Evolutionary conservation across 2,797 vertebrate genomes (phyloP).

Genomic region (Lepidocolaptes lacrymiger): DNA sequence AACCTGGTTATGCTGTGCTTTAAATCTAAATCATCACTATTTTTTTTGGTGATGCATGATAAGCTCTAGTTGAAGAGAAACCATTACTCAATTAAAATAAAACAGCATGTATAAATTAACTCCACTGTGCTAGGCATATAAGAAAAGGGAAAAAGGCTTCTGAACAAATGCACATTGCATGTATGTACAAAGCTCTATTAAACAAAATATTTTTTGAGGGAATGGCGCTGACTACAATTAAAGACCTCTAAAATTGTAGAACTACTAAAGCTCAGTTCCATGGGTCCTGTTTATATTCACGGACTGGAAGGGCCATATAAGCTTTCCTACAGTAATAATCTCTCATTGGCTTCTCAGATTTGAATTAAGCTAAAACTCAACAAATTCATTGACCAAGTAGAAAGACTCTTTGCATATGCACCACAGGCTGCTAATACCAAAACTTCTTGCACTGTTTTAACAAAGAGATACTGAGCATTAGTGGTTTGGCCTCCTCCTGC

Average conservation of each 20-base stretch:
- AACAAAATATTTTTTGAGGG: neutral
- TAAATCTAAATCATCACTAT: neutral
- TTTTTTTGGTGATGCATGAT: neutral
- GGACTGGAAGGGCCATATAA: neutral
- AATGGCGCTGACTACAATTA: neutral
- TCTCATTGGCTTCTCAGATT: neutral
- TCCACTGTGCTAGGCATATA: neutral
- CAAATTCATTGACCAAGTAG: accelerated
- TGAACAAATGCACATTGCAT: neutral
- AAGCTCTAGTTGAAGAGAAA: neutral
- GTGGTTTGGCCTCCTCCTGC: neutral
- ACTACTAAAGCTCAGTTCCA: neutral
- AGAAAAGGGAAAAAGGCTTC: neutral
- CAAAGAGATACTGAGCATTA: accelerated
- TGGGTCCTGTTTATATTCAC: neutral
- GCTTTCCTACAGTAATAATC: neutral
- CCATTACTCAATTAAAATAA: constrained; percentile 12
- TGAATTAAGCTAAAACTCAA: neutral
- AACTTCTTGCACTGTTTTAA: neutral
- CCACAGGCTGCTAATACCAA: neutral
- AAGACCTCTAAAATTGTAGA: neutral
- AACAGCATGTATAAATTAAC: constrained; percentile 4
- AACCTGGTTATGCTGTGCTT: constrained; percentile 9
- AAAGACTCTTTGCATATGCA: neutral
- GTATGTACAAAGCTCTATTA: neutral